A percentile compares a stretch with the other conserved stretches of the same genome.
phyloP scores from a whole-genome alignment of 2,113 vertebrate species.

The Pseudolaguvia tuberculata region DNA sequence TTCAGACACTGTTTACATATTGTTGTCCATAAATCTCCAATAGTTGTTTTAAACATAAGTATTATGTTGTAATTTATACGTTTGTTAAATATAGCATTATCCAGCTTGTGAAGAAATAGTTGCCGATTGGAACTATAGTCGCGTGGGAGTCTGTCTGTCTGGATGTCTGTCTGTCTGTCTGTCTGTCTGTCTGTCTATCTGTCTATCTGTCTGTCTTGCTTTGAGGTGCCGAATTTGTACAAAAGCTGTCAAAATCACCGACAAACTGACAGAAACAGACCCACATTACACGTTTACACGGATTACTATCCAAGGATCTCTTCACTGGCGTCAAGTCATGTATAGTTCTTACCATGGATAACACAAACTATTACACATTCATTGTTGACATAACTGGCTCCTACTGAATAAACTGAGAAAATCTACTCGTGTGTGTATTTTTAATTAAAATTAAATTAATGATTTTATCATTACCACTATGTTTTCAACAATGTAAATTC shows the following conservation, averaged over 20 bases:
- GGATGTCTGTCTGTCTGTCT: no score
- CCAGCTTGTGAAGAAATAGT: conserved; percentile 2
- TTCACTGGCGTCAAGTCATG: conserved; percentile 16
- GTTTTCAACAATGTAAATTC: background rate
- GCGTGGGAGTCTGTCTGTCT: conserved; percentile 28
- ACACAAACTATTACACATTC: background rate
- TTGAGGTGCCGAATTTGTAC: background rate
- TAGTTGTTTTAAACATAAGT: conserved; percentile 33
- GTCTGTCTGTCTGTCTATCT: no score
- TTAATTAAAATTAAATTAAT: background rate
- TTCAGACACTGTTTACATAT: conserved; percentile 51
- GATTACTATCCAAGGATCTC: conserved; percentile 19
- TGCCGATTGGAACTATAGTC: conserved; percentile 9
- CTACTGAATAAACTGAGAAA: conserved; percentile 27
- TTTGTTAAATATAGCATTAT: conserved; percentile 7
- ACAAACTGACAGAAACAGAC: conserved; percentile 42
- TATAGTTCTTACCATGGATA: background rate
- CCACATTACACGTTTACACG: conserved; percentile 68
- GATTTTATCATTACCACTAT: background rate
- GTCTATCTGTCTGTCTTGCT: conserved; percentile 6
- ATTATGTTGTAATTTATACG: conserved; percentile 33
- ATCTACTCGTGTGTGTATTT: background rate
- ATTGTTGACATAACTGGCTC: background rate
- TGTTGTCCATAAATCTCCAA: conserved; percentile 32
- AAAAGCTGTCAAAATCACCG: background rate